Evolutionary conservation across 2,113 vertebrate species (phyloP).

Genomic region (Beaufortia kweichowensis): DNA sequence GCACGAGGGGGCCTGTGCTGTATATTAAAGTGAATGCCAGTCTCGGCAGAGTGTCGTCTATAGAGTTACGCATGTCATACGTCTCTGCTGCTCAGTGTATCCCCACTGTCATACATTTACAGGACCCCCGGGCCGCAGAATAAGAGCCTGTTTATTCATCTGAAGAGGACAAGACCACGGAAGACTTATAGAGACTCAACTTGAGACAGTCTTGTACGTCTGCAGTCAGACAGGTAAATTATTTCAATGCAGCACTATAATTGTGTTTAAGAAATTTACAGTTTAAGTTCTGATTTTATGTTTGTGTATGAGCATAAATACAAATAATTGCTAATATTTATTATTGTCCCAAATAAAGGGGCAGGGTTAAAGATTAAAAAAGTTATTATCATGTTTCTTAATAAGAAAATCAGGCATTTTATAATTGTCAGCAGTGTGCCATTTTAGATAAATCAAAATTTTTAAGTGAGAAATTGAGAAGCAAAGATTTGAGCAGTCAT

Average conservation of each 20-base stretch:
- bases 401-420: too few species aligned
- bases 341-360: background rate
- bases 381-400: background rate
- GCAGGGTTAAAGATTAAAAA: background rate
- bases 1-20: conserved; percentile 19
- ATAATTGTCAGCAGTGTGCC: background rate
- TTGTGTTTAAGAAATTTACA: background rate
- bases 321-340: background rate
- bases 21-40: conserved; percentile 5
- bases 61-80: conserved; percentile 6
- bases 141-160: conserved; percentile 12
- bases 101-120: background rate
- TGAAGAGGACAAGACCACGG: conserved; percentile 9
- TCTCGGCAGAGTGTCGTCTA: background rate
- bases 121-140: conserved; percentile 13
- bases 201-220: conserved; percentile 7
- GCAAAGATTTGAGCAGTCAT: too few species aligned
- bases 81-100: conserved; percentile 7
- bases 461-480: too few species aligned
- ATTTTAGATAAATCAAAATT: too few species aligned
- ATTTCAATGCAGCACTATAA: background rate
- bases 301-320: too few species aligned
- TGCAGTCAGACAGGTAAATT: conserved; percentile 44
- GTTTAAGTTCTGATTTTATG: background rate
- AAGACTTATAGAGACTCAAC: background rate